Base-by-base conservation (phyloP, 2,797 vertebrate genomes). In the Leuciscus waleckii region DNA sequence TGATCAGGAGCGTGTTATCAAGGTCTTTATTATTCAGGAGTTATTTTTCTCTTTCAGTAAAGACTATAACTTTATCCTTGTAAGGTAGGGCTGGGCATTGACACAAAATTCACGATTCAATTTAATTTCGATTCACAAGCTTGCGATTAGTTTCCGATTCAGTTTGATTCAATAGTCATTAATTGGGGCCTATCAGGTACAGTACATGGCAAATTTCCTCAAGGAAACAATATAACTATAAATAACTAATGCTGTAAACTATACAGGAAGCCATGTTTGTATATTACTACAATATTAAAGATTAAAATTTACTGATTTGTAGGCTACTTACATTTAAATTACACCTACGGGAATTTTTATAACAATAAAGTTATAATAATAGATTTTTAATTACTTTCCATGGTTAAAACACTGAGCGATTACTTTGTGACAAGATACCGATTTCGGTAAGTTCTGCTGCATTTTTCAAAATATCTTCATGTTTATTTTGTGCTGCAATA, bases 1-100 rank as follows among this genome's bases (percentile, higher is more conserved):
- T 84, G 80, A 79, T 79, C 43, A 74, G 14, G 14, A 85, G 21
- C 8, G 29, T 79, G 29, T 79, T 76, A 74, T 85, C 73, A 54
- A 88, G 39, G 67, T 81, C 67, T 43, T 81, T 85, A 17, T 13
- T 74, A 71, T 87, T 88, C 19, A 54, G 58, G 0, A 84, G 84
- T 32, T 70, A 11, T 23, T 63, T 46, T 19, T 79, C 41, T 3
- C 10, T 81, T 51, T 56, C 61, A 19, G 68, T 63, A 56, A 85
- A 63, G 8, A 88, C 69, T 26, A 43, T 3, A 26, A 26, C 23
- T 71, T 43, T 8, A 71, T 71, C 85, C 78, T 83, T 86, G 29
- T 65, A 88, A 65, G 32, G 2, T 65, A 65, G 26, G 3, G 29
- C 13, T 17, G 29, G 13, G 7, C 29, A 65, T 17, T 65, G 63